These are phyloP conservation scores for Reinhardtius hippoglossoides DNA, from an alignment of 2,113 vertebrate species.

Conservation along the genomic window DNA sequence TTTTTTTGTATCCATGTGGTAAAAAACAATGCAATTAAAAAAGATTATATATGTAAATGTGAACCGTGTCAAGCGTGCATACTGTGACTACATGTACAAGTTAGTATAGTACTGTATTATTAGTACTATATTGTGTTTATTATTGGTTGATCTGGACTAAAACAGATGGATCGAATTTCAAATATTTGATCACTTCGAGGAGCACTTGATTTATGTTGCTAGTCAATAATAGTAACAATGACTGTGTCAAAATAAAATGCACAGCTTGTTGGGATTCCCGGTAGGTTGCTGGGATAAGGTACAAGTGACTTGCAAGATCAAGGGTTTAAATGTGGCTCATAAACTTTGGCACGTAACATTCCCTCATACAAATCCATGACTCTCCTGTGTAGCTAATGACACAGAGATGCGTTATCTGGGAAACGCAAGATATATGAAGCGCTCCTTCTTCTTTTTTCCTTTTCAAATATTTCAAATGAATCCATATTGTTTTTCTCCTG, in stretches of 20 bases:
- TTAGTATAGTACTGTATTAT: slow-evolving; percentile 35
- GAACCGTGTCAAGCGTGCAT: slow-evolving; percentile 37
- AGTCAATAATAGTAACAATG: not conserved
- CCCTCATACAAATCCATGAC: not conserved
- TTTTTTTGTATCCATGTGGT: not conserved
- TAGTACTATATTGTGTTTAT: slow-evolving; percentile 44
- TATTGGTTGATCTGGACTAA: slow-evolving; percentile 45
- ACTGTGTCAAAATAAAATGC: not conserved
- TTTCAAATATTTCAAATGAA: slow-evolving; percentile 49
- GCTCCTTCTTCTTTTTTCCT: not conserved
- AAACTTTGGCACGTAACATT: slow-evolving; percentile 33
- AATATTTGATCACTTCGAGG: slow-evolving; percentile 47
- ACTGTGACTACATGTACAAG: slow-evolving; percentile 40
- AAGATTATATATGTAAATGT: slow-evolving; percentile 30
- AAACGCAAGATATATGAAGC: slow-evolving; percentile 27
- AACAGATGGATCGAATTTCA: slow-evolving; percentile 31
- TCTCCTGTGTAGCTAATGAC: not conserved
- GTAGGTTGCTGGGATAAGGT: slow-evolving; percentile 5
- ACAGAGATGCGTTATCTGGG: not conserved
- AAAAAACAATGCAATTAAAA: slow-evolving; percentile 19
- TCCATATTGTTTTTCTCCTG: slow-evolving; percentile 50
- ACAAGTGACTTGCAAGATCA: not conserved
- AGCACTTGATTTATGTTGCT: slow-evolving; percentile 43
- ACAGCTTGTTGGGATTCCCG: not conserved
- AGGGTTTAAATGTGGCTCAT: slow-evolving; percentile 19